Base-by-base conservation (phyloP, 2,113 vertebrate species). In the Peromyscus leucopus region DNA sequence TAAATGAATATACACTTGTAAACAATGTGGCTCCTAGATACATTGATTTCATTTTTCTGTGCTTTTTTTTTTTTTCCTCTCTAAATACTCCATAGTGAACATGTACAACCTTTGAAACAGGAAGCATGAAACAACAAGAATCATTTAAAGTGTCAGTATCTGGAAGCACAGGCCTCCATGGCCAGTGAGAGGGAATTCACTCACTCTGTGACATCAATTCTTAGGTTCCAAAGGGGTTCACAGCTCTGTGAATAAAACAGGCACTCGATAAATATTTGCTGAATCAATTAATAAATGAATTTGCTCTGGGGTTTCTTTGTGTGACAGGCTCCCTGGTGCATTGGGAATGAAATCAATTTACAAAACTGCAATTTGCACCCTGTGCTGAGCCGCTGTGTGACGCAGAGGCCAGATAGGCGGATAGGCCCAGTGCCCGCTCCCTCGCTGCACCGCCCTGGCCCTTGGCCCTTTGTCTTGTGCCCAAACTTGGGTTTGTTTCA, bases 201-300 rank as follows among this genome's bases (percentile, higher is more conserved):
- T 96, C 75, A 76, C 88, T 92, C n/a, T 61, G 80, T 61, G 89
- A 90, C 71, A 75, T 55, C 90, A 55, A 86, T 74, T 79, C 74
- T 94, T n/a, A 74, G 63, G 51, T 93, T 97, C 88, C 93, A 85
- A 26, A 51, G 82, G 89, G 76, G 75, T 89, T 97, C 93, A 97
- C 85, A 89, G 94, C 65, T 96, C 59, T 88, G 84, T 94, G 97
- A 91, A 82, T 95, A 75, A 94, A 95, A 94, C 24, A 96, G 39
- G 42, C 94, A 89, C 79, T 93, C 2, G 85, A 96, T 95, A 95
- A 97, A 94, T 84, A 92, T 91, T 95, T 85, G 90, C 88, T 61
- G 91, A 92, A 95, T 94, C 96, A 96, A 96, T 96, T 98, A 97
- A 93, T 93, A 90, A 84, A 65, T 51, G 71, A 92, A 80, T 91